A percentile compares a stretch with the other conserved stretches of the same genome.
Evolutionary conservation across 2,113 vertebrate species (phyloP).

Genomic region (Takifugu bimaculatus): DNA sequence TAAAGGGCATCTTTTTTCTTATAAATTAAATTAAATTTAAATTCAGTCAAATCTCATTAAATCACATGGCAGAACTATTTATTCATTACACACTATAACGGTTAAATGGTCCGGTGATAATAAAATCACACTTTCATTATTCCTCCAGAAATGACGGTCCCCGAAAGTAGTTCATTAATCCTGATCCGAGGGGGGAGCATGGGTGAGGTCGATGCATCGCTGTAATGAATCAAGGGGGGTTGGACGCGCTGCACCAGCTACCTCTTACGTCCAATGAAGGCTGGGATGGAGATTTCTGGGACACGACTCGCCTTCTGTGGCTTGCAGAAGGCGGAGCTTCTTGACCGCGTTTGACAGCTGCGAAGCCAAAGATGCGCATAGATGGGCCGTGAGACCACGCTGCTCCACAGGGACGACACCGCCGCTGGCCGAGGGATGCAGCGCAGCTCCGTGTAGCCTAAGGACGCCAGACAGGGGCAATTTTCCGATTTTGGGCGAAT

Average conservation of each 20-base stretch:
- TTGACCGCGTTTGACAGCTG: conserved; percentile 71
- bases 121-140: conserved; percentile 1
- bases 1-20: no score
- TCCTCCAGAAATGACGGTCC: conserved; percentile 19
- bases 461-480: no score
- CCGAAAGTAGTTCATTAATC: conserved; percentile 38
- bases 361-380: conserved; percentile 48
- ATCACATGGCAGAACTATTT: no score
- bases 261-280: conserved; percentile 45
- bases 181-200: conserved; percentile 23
- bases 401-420: conserved; percentile 29
- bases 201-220: conserved; percentile 63
- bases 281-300: conserved; percentile 3
- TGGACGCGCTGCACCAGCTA: conserved; percentile 39
- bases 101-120: not conserved
- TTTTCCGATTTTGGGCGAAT: not conserved
- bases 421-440: conserved; percentile 22
- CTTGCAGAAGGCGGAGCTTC: conserved; percentile 53
- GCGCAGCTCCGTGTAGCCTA: conserved; percentile 19
- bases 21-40: no score
- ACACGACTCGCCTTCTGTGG: conserved; percentile 32
- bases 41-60: no score
- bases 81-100: no score
- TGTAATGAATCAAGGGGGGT: conserved; percentile 63
- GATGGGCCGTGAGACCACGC: conserved; percentile 39